Evolutionary conservation across 2,797 vertebrate genomes (phyloP).

Genomic region (Chelmon rostratus): DNA sequence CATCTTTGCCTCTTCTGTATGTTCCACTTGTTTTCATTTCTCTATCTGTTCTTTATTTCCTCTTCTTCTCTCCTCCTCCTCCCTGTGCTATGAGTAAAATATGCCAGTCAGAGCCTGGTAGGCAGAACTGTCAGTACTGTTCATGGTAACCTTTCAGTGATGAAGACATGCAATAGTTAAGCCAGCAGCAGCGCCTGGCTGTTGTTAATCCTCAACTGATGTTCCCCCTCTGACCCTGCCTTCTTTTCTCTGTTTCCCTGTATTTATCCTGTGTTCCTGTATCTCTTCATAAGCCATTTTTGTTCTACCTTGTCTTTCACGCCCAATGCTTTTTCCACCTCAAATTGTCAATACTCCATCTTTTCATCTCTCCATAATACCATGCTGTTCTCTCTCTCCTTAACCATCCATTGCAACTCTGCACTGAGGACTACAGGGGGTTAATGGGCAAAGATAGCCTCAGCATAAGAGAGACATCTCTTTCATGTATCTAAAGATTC

Average conservation of each 20-base stretch:
- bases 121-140: conserved; percentile 83
- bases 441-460: neutral
- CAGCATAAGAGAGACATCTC: conserved; percentile 14
- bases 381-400: neutral
- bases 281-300: conserved; percentile 15
- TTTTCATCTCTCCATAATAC: neutral
- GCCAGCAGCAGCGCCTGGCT: conserved; percentile 76
- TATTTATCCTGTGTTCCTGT: conserved; percentile 16
- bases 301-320: conserved; percentile 1
- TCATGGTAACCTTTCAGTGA: conserved; percentile 83
- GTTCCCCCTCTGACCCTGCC: conserved; percentile 29
- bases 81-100: conserved; percentile 68
- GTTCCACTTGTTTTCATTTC: conserved; percentile 28
- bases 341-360: neutral
- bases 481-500: conserved; percentile 19
- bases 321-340: neutral
- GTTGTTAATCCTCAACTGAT: conserved; percentile 60
- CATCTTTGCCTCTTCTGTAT: conserved; percentile 30
- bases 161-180: conserved; percentile 82
- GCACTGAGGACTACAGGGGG: neutral
- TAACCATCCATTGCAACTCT: neutral
- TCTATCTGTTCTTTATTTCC: conserved; percentile 42
- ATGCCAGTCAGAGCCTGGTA: conserved; percentile 77
- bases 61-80: conserved; percentile 36
- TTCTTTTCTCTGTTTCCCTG: conserved; percentile 42